Evolutionary conservation across 2,888 invertebrate genomes (phyloP), one percentile per base, ranked within the genome.

Genomic region (Spodoptera littoralis): DNA sequence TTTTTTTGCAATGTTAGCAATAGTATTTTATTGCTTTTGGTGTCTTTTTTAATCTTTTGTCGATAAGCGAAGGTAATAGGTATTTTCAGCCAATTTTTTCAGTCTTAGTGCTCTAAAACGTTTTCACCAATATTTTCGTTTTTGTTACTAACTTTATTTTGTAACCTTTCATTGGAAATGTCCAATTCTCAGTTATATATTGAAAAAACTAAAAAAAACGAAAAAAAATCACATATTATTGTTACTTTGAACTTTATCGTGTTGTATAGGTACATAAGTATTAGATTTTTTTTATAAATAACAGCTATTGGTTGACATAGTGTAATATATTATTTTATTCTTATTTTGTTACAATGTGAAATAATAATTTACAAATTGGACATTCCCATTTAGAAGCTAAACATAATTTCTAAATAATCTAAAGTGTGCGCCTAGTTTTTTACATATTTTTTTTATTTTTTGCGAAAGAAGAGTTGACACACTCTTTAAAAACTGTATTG

Each of bases 71-170:
- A 88, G 87, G 87, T 87, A 79, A 84, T 74, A 85, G 83, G 85
- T 36, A 9, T 79, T 84, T 85, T 88, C 84, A 89, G 90, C 92
- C 91, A 87, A 89, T 86, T 88, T 87, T 87, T 87, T 94, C 94
- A 94, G 94, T 94, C 94, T 94, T 94, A 92, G 90, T 92, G 93
- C 92, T 94, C 90, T 90, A 92, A 90, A 88, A 83, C 82, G 81
- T 84, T 83, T 80, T 84, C 83, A 83, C 83, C 85, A 88, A 85
- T 87, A 84, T 85, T 83, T 81, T 73, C 60, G 62, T 77, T 54
- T 70, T 60, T 60, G 67, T 78, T 68, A 58, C 70, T 70, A 74
- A 74, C 68, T 80, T 80, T 64, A 71, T 61, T 70, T 76, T 74
- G 69, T 79, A 65, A 70, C 56, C 79, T 77, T 78, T 81, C 84